phyloP scores from a whole-genome alignment of 1,140 invertebrate species.

The Apolygus lucorum region DNA sequence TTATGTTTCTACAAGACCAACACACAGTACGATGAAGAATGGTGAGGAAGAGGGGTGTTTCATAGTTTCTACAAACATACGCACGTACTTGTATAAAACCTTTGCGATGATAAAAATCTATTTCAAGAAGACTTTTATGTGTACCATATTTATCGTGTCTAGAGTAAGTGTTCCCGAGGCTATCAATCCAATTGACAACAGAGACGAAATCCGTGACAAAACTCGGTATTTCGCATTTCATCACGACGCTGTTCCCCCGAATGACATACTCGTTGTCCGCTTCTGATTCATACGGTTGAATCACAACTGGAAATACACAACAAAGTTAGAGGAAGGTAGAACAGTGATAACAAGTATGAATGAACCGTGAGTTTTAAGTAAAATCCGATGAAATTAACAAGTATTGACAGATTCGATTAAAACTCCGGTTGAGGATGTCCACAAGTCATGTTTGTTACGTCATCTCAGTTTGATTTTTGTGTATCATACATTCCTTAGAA shows the following conservation, averaged over 20 bases:
- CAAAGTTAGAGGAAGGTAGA: too few species aligned
- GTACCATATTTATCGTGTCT: conserved; percentile 5
- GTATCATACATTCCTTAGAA: too few species aligned
- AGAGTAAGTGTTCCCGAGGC: conserved; percentile 28
- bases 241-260: conserved; percentile 78
- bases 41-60: background rate
- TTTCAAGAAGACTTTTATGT: background rate
- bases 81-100: too few species aligned
- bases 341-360: too few species aligned
- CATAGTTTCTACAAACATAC: too few species aligned
- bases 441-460: too few species aligned
- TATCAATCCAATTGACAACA: conserved; percentile 72
- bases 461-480: too few species aligned
- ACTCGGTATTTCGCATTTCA: conserved; percentile 89
- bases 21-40: background rate
- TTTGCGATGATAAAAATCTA: background rate
- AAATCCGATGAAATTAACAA: too few species aligned
- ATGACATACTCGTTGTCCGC: conserved; percentile 91
- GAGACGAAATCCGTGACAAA: conserved; percentile 88
- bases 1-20: background rate
- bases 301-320: conserved; percentile 55
- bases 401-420: too few species aligned
- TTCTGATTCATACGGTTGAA: conserved; percentile 71
- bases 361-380: too few species aligned
- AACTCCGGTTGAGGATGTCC: too few species aligned